These are phyloP conservation scores for Notarius quadriscutis DNA, from an alignment of 2,113 vertebrate species.

Conservation along the genomic window DNA sequence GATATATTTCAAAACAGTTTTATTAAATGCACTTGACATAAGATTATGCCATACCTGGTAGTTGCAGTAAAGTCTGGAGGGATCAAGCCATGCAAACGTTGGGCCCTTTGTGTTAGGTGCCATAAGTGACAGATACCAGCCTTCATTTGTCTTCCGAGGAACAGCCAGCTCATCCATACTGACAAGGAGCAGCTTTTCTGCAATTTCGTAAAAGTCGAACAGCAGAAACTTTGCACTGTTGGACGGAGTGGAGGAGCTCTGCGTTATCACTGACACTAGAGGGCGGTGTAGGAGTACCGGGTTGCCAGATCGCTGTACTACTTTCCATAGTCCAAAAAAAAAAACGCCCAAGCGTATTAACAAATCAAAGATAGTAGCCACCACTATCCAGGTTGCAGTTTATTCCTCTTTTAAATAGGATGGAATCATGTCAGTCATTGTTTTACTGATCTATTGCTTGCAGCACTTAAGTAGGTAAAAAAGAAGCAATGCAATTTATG, in stretches of 20 bases:
- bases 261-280: background rate
- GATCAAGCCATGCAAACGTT: conserved; percentile 84
- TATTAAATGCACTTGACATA: background rate
- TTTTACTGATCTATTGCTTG: too few relatives aligned
- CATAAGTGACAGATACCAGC: conserved; percentile 86
- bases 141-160: conserved; percentile 63
- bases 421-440: too few relatives aligned
- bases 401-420: too few relatives aligned
- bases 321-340: too few relatives aligned
- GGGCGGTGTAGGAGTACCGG: background rate
- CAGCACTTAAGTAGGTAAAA: too few relatives aligned
- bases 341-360: too few relatives aligned
- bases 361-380: too few relatives aligned
- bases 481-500: too few relatives aligned
- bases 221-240: background rate
- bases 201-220: background rate
- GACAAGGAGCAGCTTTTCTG: background rate
- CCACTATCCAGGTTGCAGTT: too few relatives aligned
- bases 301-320: too few relatives aligned
- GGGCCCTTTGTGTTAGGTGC: conserved; percentile 83
- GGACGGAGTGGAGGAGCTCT: background rate
- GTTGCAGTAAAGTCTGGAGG: conserved; percentile 86
- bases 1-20: background rate
- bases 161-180: conserved; percentile 70
- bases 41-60: conserved; percentile 70